Percentiles rank a stretch among this genome's conserved stretches.
phyloP scores from a whole-genome alignment of 2,797 vertebrate species.

The Propithecus deckenii region DNA sequence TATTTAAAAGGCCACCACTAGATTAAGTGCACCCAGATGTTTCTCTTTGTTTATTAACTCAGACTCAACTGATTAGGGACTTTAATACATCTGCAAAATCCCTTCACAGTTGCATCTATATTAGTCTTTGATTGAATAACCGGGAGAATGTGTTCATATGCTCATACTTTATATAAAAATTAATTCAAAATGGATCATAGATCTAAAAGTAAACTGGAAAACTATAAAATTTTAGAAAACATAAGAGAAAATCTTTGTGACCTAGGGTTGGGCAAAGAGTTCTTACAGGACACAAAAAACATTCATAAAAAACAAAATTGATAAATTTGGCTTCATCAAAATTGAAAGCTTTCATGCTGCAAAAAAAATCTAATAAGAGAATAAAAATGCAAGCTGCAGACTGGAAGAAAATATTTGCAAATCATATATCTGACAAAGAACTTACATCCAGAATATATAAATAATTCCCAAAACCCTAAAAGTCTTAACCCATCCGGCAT shows the following conservation, averaged over 20 bases:
- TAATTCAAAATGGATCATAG: background rate
- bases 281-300: background rate
- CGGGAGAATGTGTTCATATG: background rate
- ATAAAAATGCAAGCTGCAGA: background rate
- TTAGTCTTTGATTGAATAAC: background rate
- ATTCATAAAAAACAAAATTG: background rate
- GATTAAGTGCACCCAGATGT: background rate
- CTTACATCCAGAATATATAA: background rate
- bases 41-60: background rate
- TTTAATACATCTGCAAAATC: background rate
- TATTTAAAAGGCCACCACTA: background rate
- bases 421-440: background rate
- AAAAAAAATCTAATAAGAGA: background rate
- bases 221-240: background rate
- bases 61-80: background rate
- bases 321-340: background rate
- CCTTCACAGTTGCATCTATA: background rate
- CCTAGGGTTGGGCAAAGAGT: background rate
- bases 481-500: background rate
- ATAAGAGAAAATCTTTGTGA: background rate
- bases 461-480: background rate
- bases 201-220: background rate
- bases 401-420: background rate
- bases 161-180: background rate
- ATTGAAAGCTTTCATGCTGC: background rate